These are phyloP conservation scores for Nibea coibor DNA, from an alignment of 2,113 vertebrate species.

Conservation along the genomic window DNA sequence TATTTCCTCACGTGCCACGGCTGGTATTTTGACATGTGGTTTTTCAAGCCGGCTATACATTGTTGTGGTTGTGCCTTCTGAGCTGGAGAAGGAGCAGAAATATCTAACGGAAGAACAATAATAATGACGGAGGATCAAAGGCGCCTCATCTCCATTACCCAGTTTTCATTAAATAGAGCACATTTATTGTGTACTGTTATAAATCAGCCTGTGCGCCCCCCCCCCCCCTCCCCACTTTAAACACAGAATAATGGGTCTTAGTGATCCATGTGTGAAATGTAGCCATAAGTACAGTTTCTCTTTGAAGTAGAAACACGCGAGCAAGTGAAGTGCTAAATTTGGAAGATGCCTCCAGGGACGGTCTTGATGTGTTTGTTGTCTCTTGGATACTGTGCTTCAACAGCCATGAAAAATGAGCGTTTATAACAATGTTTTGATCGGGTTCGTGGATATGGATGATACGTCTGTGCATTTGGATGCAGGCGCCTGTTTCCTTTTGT, in stretches of 20 bases:
- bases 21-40: conserved; percentile 32
- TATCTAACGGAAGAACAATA: conserved; percentile 42
- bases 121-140: conserved; percentile 63
- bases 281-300: conserved; percentile 64
- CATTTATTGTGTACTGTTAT: conserved; percentile 47
- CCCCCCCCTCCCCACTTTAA: neutral
- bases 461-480: neutral
- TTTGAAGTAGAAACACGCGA: conserved; percentile 76
- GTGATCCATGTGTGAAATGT: conserved; percentile 69
- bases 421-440: conserved; percentile 17
- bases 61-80: conserved; percentile 39
- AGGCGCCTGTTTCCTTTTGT: conserved; percentile 20
- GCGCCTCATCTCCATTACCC: conserved; percentile 50
- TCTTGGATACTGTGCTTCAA: conserved; percentile 49
- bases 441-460: conserved; percentile 7
- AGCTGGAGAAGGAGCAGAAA: conserved; percentile 31
- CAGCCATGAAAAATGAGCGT: conserved; percentile 49
- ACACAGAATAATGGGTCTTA: conserved; percentile 55
- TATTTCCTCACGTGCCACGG: conserved; percentile 3
- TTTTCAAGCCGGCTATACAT: conserved; percentile 34
- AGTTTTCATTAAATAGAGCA: conserved; percentile 62
- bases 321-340: conserved; percentile 75
- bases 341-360: conserved; percentile 71
- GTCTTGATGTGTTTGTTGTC: conserved; percentile 73
- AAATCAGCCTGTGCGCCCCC: conserved; percentile 36